Percentiles rank a stretch among this genome's conserved stretches.
Conservation (phyloP, 2,113 vertebrate genomes). For the Clarias macrocephalus region DNA sequence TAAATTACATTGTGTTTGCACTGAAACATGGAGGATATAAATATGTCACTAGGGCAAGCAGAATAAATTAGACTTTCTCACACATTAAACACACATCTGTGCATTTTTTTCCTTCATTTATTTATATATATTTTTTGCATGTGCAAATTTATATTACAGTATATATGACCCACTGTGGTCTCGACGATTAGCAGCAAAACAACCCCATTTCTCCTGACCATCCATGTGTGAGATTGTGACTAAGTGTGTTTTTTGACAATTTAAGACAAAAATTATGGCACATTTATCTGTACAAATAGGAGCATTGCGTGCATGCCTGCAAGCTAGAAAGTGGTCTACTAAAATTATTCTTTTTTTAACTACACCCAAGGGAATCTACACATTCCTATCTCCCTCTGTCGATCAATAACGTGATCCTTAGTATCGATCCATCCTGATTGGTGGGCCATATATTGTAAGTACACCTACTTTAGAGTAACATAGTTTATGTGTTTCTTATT, state of each 20-base stretch:
- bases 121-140: background rate
- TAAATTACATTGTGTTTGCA: background rate
- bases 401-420: constrained; percentile 24
- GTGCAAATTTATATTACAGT: background rate
- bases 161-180: background rate
- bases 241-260: background rate
- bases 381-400: constrained; percentile 10
- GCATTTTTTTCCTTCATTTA: background rate
- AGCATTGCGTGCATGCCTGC: constrained; percentile 5
- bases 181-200: background rate
- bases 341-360: background rate
- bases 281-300: constrained; percentile 1
- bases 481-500: constrained; percentile 5
- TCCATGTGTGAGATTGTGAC: background rate
- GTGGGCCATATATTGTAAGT: background rate
- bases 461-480: constrained; percentile 5
- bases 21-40: background rate
- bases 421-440: constrained; percentile 20
- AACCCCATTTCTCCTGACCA: background rate
- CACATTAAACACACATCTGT: background rate
- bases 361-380: background rate
- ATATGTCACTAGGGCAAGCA: background rate
- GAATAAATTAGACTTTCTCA: background rate
- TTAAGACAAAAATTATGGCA: constrained; percentile 1
- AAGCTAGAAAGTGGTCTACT: constrained; percentile 17